phyloP scores from a whole-genome alignment of 2,888 invertebrate genomes.

The Dyspetes luteomarginatus region DNA sequence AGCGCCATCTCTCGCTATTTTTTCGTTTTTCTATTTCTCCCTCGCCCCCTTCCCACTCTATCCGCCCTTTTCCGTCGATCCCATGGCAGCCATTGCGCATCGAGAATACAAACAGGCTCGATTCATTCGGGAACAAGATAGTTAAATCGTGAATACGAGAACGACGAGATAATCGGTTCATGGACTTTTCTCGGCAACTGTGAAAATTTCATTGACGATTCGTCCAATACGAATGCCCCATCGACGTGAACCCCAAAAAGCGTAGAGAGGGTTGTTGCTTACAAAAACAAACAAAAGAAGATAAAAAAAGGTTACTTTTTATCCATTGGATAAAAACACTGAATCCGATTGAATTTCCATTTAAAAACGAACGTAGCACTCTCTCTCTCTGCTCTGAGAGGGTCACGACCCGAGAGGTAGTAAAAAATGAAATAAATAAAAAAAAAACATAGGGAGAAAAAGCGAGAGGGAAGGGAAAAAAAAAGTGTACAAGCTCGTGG shows the following conservation, averaged over 20 bases:
- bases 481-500: background rate
- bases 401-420: constrained; percentile 5
- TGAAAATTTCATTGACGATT: background rate
- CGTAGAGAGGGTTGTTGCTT: too few relatives aligned
- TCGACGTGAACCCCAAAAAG: background rate
- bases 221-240: too few relatives aligned
- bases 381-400: constrained; percentile 9
- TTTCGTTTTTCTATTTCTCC: background rate
- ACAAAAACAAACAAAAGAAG: too few relatives aligned
- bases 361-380: background rate
- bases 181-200: background rate
- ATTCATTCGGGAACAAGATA: constrained; percentile 48
- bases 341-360: constrained; percentile 27
- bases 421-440: too few relatives aligned
- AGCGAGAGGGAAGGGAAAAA: background rate
- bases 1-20: constrained; percentile 18
- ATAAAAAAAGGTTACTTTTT: constrained; percentile 1
- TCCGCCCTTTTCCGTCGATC: too few relatives aligned
- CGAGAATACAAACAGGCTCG: constrained; percentile 44
- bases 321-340: constrained; percentile 8
- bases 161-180: constrained; percentile 5
- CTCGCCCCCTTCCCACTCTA: background rate
- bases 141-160: constrained; percentile 1
- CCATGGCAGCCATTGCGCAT: too few relatives aligned
- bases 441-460: background rate